These are phyloP conservation scores for Mycteria americana DNA, from an alignment of 2,797 vertebrate species.

Conservation along the genomic window DNA sequence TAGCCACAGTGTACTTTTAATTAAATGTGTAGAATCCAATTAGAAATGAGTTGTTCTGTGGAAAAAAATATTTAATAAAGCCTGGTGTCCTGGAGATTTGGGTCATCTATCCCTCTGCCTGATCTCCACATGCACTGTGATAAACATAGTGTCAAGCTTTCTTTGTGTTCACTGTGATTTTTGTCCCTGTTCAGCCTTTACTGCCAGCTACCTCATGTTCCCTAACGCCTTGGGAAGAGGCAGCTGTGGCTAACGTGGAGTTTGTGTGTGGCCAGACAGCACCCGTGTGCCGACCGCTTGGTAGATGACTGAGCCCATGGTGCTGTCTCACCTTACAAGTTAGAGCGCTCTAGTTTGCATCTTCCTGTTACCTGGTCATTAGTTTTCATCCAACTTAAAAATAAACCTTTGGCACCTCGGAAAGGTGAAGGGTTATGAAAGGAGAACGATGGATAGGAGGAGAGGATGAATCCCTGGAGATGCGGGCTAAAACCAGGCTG, in stretches of 20 bases:
- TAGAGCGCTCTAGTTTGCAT: background rate
- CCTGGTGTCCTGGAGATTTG: background rate
- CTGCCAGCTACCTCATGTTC: background rate
- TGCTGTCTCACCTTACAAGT: rapidly evolving
- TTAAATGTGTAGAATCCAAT: background rate
- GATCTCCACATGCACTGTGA: background rate
- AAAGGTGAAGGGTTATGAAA: background rate
- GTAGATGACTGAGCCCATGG: background rate
- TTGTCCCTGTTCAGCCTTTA: background rate
- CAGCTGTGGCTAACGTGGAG: background rate
- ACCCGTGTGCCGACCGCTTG: rapidly evolving
- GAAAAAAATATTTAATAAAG: background rate
- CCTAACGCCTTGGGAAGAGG: background rate
- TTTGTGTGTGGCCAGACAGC: background rate
- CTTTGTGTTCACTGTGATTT: background rate
- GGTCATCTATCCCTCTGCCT: background rate
- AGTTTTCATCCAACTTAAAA: background rate
- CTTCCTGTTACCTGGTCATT: background rate
- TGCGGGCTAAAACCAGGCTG: background rate
- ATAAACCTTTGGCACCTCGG: background rate
- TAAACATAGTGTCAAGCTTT: background rate
- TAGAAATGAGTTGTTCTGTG: background rate
- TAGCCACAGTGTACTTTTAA: background rate
- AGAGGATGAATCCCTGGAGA: background rate
- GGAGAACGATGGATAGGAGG: background rate